Evolutionary conservation across 92 coral and sea anemone genomes (phyloP).

Genomic region (Actinostola sp.): DNA sequence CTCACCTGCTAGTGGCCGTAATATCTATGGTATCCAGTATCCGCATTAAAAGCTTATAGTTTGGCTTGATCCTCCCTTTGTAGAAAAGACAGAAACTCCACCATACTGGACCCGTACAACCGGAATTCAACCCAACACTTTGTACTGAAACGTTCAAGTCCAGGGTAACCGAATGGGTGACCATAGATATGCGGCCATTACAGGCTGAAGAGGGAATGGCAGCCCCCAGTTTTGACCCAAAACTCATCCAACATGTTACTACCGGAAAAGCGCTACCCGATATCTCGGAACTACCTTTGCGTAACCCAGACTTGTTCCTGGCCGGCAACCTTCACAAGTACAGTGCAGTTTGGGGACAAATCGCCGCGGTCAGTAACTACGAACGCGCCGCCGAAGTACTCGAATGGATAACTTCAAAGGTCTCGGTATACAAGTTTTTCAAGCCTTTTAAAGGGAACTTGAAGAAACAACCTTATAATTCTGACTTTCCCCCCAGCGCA

Average conservation of each 20-base stretch:
- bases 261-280: neutral
- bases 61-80: neutral
- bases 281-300: neutral
- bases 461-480: neutral
- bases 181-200: conserved; percentile 9
- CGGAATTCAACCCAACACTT: neutral
- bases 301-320: neutral
- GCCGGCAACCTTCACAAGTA: neutral
- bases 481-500: conserved; percentile 11
- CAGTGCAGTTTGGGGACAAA: neutral
- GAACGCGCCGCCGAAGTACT: neutral
- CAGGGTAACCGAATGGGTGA: neutral
- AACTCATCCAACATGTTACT: neutral
- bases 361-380: neutral
- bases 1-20: too few relatives aligned
- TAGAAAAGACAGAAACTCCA: neutral
- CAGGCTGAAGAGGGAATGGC: neutral
- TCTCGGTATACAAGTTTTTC: conserved; percentile 5
- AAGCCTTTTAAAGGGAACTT: conserved; percentile 12
- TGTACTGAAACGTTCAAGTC: neutral
- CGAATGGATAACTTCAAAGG: conserved; percentile 7
- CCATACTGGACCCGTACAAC: neutral
- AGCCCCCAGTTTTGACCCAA: neutral
- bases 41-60: too few relatives aligned
- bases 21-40: too few relatives aligned